These are phyloP conservation scores for Nemopilema nomurai DNA, from an alignment of 30 jellyfish, hydroid and myxozoan genomes.

Conservation along the genomic window DNA sequence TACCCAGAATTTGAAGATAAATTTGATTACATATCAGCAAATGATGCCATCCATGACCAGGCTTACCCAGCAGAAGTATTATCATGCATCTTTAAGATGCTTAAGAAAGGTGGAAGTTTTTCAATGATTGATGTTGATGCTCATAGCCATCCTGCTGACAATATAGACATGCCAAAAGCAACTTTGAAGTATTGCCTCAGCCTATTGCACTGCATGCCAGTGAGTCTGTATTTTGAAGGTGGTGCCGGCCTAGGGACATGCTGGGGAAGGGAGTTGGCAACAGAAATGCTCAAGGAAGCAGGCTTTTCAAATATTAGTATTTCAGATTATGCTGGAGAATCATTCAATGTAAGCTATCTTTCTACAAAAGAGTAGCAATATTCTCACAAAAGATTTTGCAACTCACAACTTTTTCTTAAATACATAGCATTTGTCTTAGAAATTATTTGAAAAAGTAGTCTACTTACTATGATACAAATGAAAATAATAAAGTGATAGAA, in stretches of 20 bases:
- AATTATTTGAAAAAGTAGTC: too few species aligned
- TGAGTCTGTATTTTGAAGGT: slow-evolving; percentile 44
- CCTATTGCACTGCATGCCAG: slow-evolving; percentile 64
- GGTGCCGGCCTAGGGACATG: slow-evolving; percentile 69
- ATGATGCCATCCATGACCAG: slow-evolving; percentile 66
- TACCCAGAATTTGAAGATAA: slow-evolving; percentile 21
- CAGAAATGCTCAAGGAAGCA: slow-evolving; percentile 49
- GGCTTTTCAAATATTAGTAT: slow-evolving; percentile 18
- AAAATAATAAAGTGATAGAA: too few species aligned
- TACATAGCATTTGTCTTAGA: too few species aligned
- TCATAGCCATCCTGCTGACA: slow-evolving; percentile 58
- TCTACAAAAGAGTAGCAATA: background rate
- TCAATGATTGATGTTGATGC: slow-evolving; percentile 53
- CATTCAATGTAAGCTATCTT: slow-evolving; percentile 16
- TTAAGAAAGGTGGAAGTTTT: slow-evolving; percentile 39
- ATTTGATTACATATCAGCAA: slow-evolving; percentile 37
- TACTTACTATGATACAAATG: too few species aligned
- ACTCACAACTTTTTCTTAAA: too few species aligned
- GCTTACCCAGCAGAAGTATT: slow-evolving; percentile 42
- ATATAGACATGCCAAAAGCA: slow-evolving; percentile 30
- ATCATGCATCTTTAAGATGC: slow-evolving; percentile 28
- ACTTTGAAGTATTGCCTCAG: slow-evolving; percentile 24
- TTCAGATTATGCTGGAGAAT: slow-evolving; percentile 10
- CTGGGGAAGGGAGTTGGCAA: slow-evolving; percentile 62
- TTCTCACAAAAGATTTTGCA: too few species aligned